A percentile compares a stretch with the other conserved stretches of the same genome.
Evolutionary conservation across 2,113 vertebrate genomes (phyloP).

Genomic region (Herpailurus yagouaroundi): DNA sequence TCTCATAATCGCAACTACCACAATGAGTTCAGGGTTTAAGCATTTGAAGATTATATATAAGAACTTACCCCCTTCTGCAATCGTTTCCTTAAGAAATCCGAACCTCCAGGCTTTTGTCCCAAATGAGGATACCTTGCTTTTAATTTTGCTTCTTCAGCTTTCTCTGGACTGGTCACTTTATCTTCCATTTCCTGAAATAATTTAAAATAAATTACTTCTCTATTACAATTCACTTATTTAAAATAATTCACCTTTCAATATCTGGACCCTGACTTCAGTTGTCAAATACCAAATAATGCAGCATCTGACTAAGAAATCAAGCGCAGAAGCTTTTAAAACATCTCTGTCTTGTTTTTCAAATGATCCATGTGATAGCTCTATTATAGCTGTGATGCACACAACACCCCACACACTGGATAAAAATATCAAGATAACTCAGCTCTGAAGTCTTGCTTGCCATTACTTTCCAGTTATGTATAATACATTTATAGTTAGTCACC

Average conservation of each 20-base stretch:
- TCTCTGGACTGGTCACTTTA: slow-evolving; percentile 95
- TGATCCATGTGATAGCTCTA: slow-evolving; percentile 71
- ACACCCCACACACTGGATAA: slow-evolving; percentile 80
- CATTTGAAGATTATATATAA: slow-evolving; percentile 36
- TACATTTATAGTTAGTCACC: slow-evolving; percentile 69
- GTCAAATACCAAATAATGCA: slow-evolving; percentile 43
- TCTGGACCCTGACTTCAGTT: slow-evolving; percentile 6
- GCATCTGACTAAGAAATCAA: slow-evolving; percentile 65
- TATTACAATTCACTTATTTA: slow-evolving; percentile 46
- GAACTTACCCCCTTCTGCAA: slow-evolving; percentile 97
- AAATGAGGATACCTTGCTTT: slow-evolving; percentile 97
- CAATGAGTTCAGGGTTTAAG: slow-evolving; percentile 2
- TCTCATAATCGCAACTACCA: background rate
- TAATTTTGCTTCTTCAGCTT: slow-evolving; percentile 97
- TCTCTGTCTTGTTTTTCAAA: slow-evolving; percentile 63
- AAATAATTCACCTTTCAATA: slow-evolving; percentile 61
- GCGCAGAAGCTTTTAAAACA: slow-evolving; percentile 57
- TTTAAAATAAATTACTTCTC: slow-evolving; percentile 59
- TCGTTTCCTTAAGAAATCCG: slow-evolving; percentile 97
- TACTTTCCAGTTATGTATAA: slow-evolving; percentile 71
- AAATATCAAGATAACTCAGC: slow-evolving; percentile 73
- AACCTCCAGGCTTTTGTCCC: slow-evolving; percentile 96
- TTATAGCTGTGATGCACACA: slow-evolving; percentile 62
- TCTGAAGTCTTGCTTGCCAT: slow-evolving; percentile 70
- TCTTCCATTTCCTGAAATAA: slow-evolving; percentile 93